phyloP scores from a whole-genome alignment of 2,797 vertebrate genomes.

The Poliocrania exsul region DNA sequence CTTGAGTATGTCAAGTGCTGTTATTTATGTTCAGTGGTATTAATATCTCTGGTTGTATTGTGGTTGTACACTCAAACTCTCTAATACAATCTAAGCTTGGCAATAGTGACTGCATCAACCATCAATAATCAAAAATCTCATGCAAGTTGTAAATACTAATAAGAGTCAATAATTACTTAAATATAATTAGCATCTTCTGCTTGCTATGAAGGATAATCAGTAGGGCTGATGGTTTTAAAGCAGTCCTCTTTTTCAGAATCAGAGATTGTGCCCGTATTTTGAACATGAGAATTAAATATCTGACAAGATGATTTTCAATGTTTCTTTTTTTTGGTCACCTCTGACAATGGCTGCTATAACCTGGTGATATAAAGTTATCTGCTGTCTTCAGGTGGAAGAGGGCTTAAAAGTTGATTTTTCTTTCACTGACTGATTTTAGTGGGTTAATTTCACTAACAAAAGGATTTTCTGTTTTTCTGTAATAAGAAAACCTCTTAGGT shows the following conservation, averaged over 20 bases:
- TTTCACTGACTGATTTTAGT: not conserved
- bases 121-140: constrained; percentile 60
- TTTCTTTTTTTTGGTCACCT: constrained; percentile 64
- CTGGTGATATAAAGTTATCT: constrained; percentile 43
- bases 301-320: not conserved
- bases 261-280: constrained; percentile 17
- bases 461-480: not conserved
- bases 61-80: constrained; percentile 51
- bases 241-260: constrained; percentile 20
- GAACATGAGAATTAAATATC: constrained; percentile 62
- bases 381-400: not conserved
- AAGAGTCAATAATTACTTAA: constrained; percentile 37
- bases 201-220: not conserved
- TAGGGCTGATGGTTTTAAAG: constrained; percentile 20
- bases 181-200: not conserved
- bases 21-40: constrained; percentile 62
- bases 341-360: constrained; percentile 28
- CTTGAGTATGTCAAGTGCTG: constrained; percentile 61
- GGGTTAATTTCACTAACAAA: constrained; percentile 38
- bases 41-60: constrained; percentile 55
- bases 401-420: constrained; percentile 58
- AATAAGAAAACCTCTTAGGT: constrained; percentile 45
- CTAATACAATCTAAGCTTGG: constrained; percentile 57
- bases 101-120: constrained; percentile 63
- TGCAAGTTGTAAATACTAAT: constrained; percentile 60